Evolutionary conservation across 1,140 invertebrate genomes (phyloP).

Genomic region (Cryptotermes secundus): DNA sequence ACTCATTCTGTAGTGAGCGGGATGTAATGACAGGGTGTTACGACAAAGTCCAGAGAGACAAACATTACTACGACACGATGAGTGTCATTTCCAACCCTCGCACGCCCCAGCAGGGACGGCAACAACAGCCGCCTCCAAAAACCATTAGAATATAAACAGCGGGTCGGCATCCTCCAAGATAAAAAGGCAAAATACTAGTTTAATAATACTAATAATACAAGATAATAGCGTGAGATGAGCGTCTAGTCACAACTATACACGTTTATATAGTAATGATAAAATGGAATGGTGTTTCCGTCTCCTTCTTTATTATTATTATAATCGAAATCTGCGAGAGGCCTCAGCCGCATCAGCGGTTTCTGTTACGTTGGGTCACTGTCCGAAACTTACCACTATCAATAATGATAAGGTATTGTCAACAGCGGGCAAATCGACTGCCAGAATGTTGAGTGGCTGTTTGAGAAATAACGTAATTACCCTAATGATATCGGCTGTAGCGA

Average conservation of each 20-base stretch:
- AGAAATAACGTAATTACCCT: too few species aligned
- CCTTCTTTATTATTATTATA: not conserved
- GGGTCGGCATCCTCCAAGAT: not conserved
- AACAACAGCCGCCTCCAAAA: not conserved
- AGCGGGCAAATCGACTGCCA: too few species aligned
- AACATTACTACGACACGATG: not conserved
- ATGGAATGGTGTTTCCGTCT: not conserved
- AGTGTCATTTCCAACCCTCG: not conserved
- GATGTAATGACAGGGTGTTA: not conserved
- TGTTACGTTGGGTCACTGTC: not conserved
- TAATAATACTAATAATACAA: constrained; percentile 12
- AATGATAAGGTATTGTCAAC: too few species aligned
- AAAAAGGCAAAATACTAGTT: constrained; percentile 13
- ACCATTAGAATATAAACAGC: constrained; percentile 6
- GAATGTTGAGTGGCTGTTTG: too few species aligned
- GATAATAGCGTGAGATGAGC: not conserved
- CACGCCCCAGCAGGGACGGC: not conserved
- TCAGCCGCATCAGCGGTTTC: not conserved
- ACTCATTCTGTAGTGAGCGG: not conserved
- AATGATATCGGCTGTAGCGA: too few species aligned
- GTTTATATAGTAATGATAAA: not conserved
- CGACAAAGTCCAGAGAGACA: not conserved
- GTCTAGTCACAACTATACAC: not conserved
- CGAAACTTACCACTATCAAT: not conserved
- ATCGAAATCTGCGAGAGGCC: not conserved